Conservation (phyloP, 2,888 invertebrate genomes). For the Polietes domitor region DNA sequence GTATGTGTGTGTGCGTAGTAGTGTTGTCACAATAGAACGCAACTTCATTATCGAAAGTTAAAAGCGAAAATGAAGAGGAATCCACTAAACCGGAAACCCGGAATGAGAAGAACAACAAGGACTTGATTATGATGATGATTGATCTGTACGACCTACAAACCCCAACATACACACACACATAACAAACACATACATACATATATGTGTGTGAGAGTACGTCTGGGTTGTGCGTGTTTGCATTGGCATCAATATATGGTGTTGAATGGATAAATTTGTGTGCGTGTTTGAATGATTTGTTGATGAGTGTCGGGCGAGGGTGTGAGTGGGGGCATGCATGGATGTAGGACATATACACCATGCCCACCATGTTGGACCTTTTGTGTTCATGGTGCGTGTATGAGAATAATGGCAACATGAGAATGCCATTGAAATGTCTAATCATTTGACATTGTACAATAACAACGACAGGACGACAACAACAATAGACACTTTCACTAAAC, state of each 20-base stretch:
- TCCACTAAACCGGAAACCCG: not conserved
- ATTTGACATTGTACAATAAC: conserved; percentile 46
- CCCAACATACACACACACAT: conserved; percentile 6
- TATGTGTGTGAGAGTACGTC: not conserved
- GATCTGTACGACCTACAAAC: conserved; percentile 29
- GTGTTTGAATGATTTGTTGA: not conserved
- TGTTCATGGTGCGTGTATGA: conserved; percentile 19
- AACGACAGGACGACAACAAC: not conserved
- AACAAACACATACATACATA: not conserved
- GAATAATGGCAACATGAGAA: conserved; percentile 53
- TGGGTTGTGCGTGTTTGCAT: not conserved
- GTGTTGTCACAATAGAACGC: not conserved
- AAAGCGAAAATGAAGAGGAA: conserved; percentile 32
- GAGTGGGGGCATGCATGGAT: not conserved
- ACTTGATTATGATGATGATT: conserved; percentile 58
- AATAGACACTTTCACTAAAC: conserved; percentile 5
- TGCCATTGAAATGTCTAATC: conserved; percentile 60
- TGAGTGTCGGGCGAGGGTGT: too few relatives aligned
- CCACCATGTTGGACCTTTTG: not conserved
- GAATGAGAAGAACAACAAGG: conserved; percentile 20
- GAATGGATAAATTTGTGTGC: not conserved
- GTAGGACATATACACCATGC: not conserved
- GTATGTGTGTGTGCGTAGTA: not conserved
- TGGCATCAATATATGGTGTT: not conserved
- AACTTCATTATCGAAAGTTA: conserved; percentile 47